These are phyloP conservation scores for silkworm (Bombyx mori) DNA, from an alignment of 1,140 invertebrate genomes.

Conservation along the genomic window ASM3026992v2 NC_085112.1:6708501-6709000, in stretches of 20 bases:
- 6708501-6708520: conserved; percentile 54
- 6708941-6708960: conserved; percentile 67
- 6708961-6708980: conserved; percentile 69
- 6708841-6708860: conserved; percentile 19
- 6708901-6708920: conserved; percentile 68
- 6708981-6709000: conserved; percentile 57
- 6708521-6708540: conserved; percentile 69
- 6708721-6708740: conserved; percentile 42
- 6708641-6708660: no score
- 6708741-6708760: conserved; percentile 55
- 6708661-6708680: no score
- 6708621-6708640: neutral
- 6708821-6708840: conserved; percentile 62
- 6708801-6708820: conserved; percentile 67
- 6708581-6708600: conserved; percentile 51
- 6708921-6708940: conserved; percentile 72
- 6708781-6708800: conserved; percentile 71
- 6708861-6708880: conserved; percentile 18
- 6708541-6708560: conserved; percentile 70
- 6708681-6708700: neutral
- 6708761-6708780: conserved; percentile 71
- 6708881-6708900: conserved; percentile 54
- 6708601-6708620: conserved; percentile 26
- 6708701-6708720: conserved; percentile 4
- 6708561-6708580: conserved; percentile 68